Evolutionary conservation across 2,888 invertebrate species (phyloP).

Genomic region (Oscheius sp.): DNA sequence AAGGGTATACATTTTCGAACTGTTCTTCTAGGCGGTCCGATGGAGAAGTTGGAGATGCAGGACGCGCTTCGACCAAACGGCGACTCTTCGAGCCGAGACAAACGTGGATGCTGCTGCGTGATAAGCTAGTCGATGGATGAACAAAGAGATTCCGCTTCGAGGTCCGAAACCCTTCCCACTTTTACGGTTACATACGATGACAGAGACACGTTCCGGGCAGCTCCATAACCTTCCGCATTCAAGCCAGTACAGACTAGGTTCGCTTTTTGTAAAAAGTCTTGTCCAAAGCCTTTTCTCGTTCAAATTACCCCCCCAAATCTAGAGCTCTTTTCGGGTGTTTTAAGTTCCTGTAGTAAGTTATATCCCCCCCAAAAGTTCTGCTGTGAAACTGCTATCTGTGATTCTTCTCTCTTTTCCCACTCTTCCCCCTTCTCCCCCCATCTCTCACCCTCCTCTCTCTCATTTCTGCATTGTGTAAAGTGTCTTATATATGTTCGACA

Average conservation of each 20-base stretch:
- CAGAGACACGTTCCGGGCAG: slow-evolving; percentile 2
- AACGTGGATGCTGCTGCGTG: slow-evolving; percentile 59
- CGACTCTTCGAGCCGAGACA: slow-evolving; percentile 42
- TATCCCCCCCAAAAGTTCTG: background rate
- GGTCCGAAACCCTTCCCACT: too few relatives aligned
- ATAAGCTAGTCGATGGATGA: slow-evolving; percentile 41
- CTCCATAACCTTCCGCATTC: background rate
- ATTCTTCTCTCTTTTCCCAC: background rate
- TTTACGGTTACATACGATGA: slow-evolving; percentile 13
- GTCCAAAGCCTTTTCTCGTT: background rate
- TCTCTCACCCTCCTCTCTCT: too few relatives aligned
- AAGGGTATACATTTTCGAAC: slow-evolving; percentile 7
- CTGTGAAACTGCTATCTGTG: slow-evolving; percentile 21
- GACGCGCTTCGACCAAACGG: slow-evolving; percentile 43
- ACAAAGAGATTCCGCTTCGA: too few relatives aligned
- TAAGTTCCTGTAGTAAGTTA: background rate
- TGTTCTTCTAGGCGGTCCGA: slow-evolving; percentile 43
- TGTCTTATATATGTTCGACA: slow-evolving; percentile 12
- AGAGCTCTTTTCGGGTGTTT: slow-evolving; percentile 6
- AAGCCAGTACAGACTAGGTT: background rate
- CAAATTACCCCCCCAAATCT: background rate
- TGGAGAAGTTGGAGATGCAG: slow-evolving; percentile 52
- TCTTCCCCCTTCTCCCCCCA: background rate
- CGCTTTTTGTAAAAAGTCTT: background rate
- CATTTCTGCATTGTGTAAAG: slow-evolving; percentile 19